Conservation (phyloP, 2,797 vertebrate genomes). For the Psittacula derbiana region DNA sequence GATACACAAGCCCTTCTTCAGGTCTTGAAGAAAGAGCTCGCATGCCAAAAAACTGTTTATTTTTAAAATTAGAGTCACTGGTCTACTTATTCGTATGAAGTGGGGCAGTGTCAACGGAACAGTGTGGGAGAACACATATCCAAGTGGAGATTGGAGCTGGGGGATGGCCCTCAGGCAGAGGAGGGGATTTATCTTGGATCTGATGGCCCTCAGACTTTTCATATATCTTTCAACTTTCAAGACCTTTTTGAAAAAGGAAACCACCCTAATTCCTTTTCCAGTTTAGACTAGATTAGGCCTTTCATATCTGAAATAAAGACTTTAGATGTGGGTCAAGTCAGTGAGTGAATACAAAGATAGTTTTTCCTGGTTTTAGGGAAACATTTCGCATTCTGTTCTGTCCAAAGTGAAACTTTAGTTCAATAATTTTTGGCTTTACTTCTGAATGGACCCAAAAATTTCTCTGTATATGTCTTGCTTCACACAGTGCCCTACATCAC, state of each 20-base stretch:
- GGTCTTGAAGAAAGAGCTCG: neutral
- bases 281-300: neutral
- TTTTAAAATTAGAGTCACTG: neutral
- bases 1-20: neutral
- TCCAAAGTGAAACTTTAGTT: neutral
- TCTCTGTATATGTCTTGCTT: neutral
- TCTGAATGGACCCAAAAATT: neutral
- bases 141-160: neutral
- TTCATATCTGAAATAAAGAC: neutral
- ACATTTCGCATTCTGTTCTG: neutral
- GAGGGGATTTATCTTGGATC: constrained; percentile 4
- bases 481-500: neutral
- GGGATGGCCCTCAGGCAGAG: neutral
- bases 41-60: neutral
- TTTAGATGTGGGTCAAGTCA: neutral
- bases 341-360: neutral
- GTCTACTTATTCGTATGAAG: neutral
- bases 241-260: neutral
- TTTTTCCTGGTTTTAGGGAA: neutral
- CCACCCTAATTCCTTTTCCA: neutral
- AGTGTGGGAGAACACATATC: neutral
- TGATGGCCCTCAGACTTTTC: neutral
- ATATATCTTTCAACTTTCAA: neutral
- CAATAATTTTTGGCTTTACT: neutral
- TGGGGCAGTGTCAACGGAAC: neutral